These are phyloP conservation scores for Pachyseris speciosa DNA, from an alignment of 64 coral and sea anemone genomes.

Conservation along the genomic window DNA sequence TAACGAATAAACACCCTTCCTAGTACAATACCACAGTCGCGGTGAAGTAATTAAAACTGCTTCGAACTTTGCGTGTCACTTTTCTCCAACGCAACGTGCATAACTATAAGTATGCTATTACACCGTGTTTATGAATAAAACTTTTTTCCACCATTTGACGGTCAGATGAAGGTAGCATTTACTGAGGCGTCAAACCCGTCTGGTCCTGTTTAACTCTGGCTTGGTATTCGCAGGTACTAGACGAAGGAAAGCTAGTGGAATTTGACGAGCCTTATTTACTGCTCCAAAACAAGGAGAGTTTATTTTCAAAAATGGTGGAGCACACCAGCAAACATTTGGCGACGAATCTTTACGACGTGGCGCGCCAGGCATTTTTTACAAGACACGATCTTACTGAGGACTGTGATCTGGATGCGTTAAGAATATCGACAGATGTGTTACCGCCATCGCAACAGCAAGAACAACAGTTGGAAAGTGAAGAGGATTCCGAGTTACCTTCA, in stretches of 20 bases:
- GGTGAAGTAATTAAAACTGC: too few species aligned
- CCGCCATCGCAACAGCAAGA: background rate
- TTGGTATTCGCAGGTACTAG: conserved; percentile 67
- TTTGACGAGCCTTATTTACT: conserved; percentile 95
- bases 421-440: background rate
- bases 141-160: too few species aligned
- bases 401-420: background rate
- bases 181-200: too few species aligned
- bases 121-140: too few species aligned
- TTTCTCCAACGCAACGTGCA: too few species aligned
- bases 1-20: too few species aligned
- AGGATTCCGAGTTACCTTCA: background rate
- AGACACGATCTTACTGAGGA: conserved; percentile 52
- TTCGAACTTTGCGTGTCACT: too few species aligned
- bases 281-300: conserved; percentile 51
- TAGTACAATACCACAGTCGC: too few species aligned
- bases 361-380: conserved; percentile 60
- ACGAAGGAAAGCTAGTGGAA: conserved; percentile 85
- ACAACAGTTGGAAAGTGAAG: background rate
- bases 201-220: background rate
- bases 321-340: conserved; percentile 74
- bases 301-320: conserved; percentile 82
- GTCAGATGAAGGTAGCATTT: too few species aligned
- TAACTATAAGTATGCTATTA: too few species aligned
- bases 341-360: conserved; percentile 66